These are phyloP conservation scores for Etheostoma perlongum DNA, from an alignment of 2,797 vertebrate species.

Conservation along the genomic window DNA sequence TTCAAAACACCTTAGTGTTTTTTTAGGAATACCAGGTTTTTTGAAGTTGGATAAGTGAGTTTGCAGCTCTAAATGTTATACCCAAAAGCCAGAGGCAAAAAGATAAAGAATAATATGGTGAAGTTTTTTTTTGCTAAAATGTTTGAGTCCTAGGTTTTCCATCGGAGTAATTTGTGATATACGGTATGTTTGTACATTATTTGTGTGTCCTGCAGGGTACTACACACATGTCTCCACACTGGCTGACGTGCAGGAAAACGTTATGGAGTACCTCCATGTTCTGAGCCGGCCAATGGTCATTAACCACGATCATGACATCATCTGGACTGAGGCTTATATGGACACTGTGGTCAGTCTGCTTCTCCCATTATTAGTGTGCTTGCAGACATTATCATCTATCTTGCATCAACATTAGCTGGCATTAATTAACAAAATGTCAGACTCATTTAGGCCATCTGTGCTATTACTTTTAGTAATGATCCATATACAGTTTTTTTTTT, in stretches of 20 bases:
- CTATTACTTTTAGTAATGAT: neutral
- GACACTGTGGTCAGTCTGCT: conserved; percentile 90
- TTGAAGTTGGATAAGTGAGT: conserved; percentile 56
- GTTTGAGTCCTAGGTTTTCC: neutral
- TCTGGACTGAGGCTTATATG: conserved; percentile 98
- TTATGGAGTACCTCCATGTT: conserved; percentile 98
- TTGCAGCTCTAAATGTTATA: conserved; percentile 35
- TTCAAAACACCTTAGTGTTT: conserved; percentile 29
- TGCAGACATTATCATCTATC: neutral
- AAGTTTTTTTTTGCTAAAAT: conserved; percentile 22
- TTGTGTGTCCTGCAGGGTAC: conserved; percentile 86
- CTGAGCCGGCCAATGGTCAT: conserved; percentile 98
- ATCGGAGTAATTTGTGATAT: conserved; percentile 1
- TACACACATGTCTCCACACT: conserved; percentile 96
- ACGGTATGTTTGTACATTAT: conserved; percentile 9
- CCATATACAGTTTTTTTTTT: neutral
- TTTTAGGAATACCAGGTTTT: conserved; percentile 36
- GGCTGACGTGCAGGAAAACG: conserved; percentile 96
- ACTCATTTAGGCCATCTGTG: neutral
- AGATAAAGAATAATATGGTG: conserved; percentile 43
- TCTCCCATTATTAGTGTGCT: conserved; percentile 1
- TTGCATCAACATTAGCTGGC: neutral
- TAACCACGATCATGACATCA: conserved; percentile 95
- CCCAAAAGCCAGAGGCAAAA: conserved; percentile 24
- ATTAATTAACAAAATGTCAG: neutral